Base-by-base conservation (phyloP, 92 coral and sea anemone genomes). In the Heteractis magnifica region DNA sequence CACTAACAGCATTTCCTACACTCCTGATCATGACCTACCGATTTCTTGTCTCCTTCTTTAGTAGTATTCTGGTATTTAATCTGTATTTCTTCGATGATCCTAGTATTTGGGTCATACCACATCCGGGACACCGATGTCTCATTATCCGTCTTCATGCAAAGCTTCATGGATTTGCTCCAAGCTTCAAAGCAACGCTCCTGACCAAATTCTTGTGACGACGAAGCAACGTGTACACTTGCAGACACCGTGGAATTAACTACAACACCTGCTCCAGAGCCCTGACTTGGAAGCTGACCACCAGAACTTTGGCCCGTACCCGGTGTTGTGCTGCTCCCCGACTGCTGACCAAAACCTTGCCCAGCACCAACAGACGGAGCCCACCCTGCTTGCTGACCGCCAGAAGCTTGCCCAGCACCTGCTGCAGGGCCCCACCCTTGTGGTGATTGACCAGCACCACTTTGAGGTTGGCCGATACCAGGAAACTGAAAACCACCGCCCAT, bases 101-200 rank as follows among this genome's bases (percentile, higher is more conserved):
- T 79, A 1, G 16, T 79, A 51, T 20, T 75, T 8, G 84, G 77
- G 4, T 50, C 77, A 23, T 62, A 62, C 84, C 84, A 81, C 73
- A 68, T 68, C 1, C 23, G 48, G 14, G 73, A 5, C 4, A 7
- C 49, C 49, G 16, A 53, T 12, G 4, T 68, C 44, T 23, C 49
- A 8, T 20, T 20, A 7, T 23, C 73, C 5, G 44, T 68, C 60
- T 41, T 48, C 5, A 13, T 13, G 76, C 83, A 80, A 23, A 65
- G 53, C 44, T 68, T 23, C 83, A 80, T 68, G 13, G 83, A 80
- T 50, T 62, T 15, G 64, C 65, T 64, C 83, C 83, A 80, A 49
- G 75, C 75, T 15, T 14, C 73, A 1, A 68, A n/a, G 49, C 73
- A 68, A 5, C 49, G 73, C 44, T 34, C 44, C 44, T 34, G 44